Evolutionary conservation across 2,888 invertebrate genomes (phyloP), one percentile per base, ranked within the genome.

Genomic region (Bhutanitis thaidina): DNA sequence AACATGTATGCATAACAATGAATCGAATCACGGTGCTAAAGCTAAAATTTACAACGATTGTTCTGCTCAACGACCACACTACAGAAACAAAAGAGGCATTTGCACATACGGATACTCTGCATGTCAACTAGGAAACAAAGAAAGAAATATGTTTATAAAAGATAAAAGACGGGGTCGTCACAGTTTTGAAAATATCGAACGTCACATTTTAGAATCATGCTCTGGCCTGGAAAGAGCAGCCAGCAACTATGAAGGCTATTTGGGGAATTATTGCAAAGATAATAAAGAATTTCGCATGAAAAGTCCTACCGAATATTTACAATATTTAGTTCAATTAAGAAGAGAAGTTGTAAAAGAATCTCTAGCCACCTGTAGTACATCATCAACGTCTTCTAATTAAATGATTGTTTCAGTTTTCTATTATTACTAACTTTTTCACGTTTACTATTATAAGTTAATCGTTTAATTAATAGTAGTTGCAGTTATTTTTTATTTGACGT

Each of bases 261-360:
- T 84, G 16, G 41, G 58, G 15, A 63, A 61, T 49, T 69, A 64
- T 52, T 64, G 60, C 32, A 53, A 40, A 29, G 56, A 55, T 13
- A 49, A 30, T 3, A 9, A 46, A 8, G 44, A 49, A 43, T 16
- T 32, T 30, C n/a, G 45, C 7, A 53, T 49, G n/a, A 65, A 74
- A 14, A 77, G 74, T 7, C 92, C 92, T 0, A 92, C 90, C 48
- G 89, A 90, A 54, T 92, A 91, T 74, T 69, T 92, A 51, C 89
- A 87, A 59, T 91, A 92, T 69, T 79, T 93, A 55, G 90, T 92
- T 9, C 78, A 85, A 48, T 74, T 92, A 71, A 77, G 92, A 58
- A 82, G 84, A 62, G 88, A 92, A 59, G 83, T 91, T 13, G 83
- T 92, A 0, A 87, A 86, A 65, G 79, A 90, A 40, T 81, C 83